Base-by-base conservation (phyloP, 2,888 invertebrate species). In the Masnerella sp. region DNA sequence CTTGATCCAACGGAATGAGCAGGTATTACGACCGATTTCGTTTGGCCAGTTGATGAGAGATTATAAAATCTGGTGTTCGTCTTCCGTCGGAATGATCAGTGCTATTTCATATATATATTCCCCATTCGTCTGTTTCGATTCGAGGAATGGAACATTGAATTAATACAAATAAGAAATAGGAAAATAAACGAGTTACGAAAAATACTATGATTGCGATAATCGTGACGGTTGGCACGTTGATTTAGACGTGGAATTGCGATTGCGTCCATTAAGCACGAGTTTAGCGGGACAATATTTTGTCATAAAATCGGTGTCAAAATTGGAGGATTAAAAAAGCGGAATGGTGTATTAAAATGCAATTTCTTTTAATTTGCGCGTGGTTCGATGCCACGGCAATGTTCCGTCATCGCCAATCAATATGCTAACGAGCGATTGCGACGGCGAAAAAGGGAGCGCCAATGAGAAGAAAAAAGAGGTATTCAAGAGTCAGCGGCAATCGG, bases 331-430 rank as follows among this genome's bases (percentile, higher is more conserved):
- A 38, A 25, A 61, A 67, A 70, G 65, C 45, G 59, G 54, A 65
- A 45, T 64, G 47, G 62, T 42, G 62, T 80, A 84, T 83, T 84
- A 82, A 83, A 82, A 82, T 78, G 79, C 74, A 78, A 77, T 79
- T 79, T 70, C 75, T 79, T 82, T 84, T 83, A 81, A 82, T 81
- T 82, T 78, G 64, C 76, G 78, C 77, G 64, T 52, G 58, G 32
- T 43, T 56, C 56, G 80, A 78, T 78, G 73, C 75, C 69, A 78
- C 75, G 80, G n/a, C n/a, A n/a, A n/a, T 74, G 79, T 83, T 81
- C 82, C 85, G 85, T 86, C 85, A 86, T 85, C 84, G 83, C 84
- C 85, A 86, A 86, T 85, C 84, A 85, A 86, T 86, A 86, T 86
- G 85, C 82, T 85, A 86, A 85, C 83, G 84, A 85, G 85, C 80